phyloP scores from a whole-genome alignment of 2,888 invertebrate species.

The Allacma fusca region DNA sequence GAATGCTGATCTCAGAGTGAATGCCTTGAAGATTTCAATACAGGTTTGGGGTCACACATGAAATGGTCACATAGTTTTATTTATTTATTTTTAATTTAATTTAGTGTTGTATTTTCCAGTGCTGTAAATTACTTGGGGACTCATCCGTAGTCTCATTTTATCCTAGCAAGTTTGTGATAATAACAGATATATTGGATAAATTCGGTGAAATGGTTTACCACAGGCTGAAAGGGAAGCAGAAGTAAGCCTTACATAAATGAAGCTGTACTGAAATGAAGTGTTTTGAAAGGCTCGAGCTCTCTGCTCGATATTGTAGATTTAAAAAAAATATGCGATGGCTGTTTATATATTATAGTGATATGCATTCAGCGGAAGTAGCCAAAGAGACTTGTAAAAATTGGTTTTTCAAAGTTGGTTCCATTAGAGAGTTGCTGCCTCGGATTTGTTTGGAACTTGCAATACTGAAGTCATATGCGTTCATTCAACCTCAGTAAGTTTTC shows the following conservation, averaged over 20 bases:
- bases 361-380: conserved; percentile 73
- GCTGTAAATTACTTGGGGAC: conserved; percentile 90
- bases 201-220: conserved; percentile 91
- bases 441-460: conserved; percentile 94
- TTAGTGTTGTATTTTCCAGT: conserved; percentile 67
- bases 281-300: too few relatives aligned
- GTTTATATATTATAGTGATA: conserved; percentile 49
- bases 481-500: conserved; percentile 72
- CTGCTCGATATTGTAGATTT: too few relatives aligned
- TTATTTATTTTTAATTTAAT: background rate
- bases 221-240: conserved; percentile 78
- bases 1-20: conserved; percentile 92
- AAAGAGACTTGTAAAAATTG: conserved; percentile 98
- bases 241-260: conserved; percentile 64
- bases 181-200: conserved; percentile 94
- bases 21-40: conserved; percentile 94
- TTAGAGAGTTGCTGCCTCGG: conserved; percentile 90
- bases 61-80: conserved; percentile 14
- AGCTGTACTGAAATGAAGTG: too few relatives aligned
- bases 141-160: conserved; percentile 92
- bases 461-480: conserved; percentile 86
- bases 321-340: too few relatives aligned
- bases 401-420: conserved; percentile 99
- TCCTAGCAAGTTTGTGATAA: conserved; percentile 96
- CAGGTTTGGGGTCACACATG: conserved; percentile 67